Evolutionary conservation across 2,888 invertebrate genomes (phyloP).

Genomic region (Ormia ochracea): DNA sequence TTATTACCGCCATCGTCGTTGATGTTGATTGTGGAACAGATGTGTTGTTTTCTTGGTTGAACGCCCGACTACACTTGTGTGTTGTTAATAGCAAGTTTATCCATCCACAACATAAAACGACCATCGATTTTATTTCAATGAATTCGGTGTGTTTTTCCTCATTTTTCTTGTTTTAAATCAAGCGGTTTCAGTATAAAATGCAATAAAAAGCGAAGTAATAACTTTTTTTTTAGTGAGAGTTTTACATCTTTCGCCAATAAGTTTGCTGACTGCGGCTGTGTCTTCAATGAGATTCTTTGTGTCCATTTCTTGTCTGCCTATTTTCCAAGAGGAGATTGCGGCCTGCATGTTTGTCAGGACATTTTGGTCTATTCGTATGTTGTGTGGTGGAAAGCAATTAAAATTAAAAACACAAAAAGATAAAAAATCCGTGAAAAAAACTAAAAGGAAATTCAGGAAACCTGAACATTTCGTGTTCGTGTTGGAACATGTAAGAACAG

Average conservation of each 20-base stretch:
- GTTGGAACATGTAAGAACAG: slow-evolving; percentile 57
- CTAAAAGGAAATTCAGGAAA: slow-evolving; percentile 42
- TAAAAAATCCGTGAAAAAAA: not conserved
- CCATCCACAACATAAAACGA: slow-evolving; percentile 48
- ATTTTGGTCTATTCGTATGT: slow-evolving; percentile 4
- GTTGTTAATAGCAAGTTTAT: slow-evolving; percentile 51
- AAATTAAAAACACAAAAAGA: slow-evolving; percentile 48
- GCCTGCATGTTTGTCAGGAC: slow-evolving; percentile 29
- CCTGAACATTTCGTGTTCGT: slow-evolving; percentile 61
- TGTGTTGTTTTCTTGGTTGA: slow-evolving; percentile 42
- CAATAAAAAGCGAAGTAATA: slow-evolving; percentile 29
- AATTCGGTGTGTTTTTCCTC: slow-evolving; percentile 18
- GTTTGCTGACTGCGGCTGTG: slow-evolving; percentile 22
- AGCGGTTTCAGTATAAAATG: slow-evolving; percentile 13
- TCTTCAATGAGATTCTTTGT: slow-evolving; percentile 12
- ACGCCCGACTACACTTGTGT: slow-evolving; percentile 52
- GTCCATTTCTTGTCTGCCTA: slow-evolving; percentile 29
- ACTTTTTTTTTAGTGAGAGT: not conserved
- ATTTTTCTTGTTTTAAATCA: slow-evolving; percentile 34
- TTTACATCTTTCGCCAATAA: slow-evolving; percentile 38
- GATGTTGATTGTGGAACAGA: slow-evolving; percentile 35
- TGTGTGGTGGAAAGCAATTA: slow-evolving; percentile 59
- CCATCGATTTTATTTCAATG: slow-evolving; percentile 51
- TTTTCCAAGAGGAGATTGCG: slow-evolving; percentile 4
- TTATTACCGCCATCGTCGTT: slow-evolving; percentile 6